These are phyloP conservation scores for Heliconius himera DNA, from an alignment of 1,140 invertebrate species.

Conservation along the genomic window DNA sequence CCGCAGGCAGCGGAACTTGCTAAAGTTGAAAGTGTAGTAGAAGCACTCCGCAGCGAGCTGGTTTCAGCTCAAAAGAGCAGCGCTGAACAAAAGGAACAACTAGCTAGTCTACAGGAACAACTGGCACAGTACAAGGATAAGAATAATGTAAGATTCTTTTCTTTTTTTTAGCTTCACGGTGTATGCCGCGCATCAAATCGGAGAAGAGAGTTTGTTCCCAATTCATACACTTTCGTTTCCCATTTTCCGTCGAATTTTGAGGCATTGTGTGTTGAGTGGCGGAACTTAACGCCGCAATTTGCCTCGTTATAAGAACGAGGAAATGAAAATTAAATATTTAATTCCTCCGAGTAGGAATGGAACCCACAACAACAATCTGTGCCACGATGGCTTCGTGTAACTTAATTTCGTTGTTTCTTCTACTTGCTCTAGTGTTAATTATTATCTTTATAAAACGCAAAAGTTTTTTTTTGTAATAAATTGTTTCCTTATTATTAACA, in stretches of 20 bases:
- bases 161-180: not conserved
- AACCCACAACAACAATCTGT: no score
- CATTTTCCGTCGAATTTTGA: no score
- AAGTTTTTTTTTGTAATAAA: no score
- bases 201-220: no score
- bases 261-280: no score
- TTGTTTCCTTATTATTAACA: not conserved
- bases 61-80: constrained; percentile 59
- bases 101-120: constrained; percentile 81
- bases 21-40: constrained; percentile 67
- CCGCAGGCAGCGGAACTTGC: constrained; percentile 54
- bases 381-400: no score
- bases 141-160: constrained; percentile 86
- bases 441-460: not conserved
- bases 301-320: no score
- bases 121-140: constrained; percentile 86
- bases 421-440: not conserved
- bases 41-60: constrained; percentile 64
- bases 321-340: no score
- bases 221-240: no score
- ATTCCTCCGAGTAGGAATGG: no score
- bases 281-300: no score
- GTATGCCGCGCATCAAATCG: no score
- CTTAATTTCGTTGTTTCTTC: not conserved
- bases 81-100: constrained; percentile 63